A percentile compares a stretch with the other conserved stretches of the same genome.
Conservation (phyloP, 2,113 vertebrate genomes). For the Pongo pygmaeus region DNA sequence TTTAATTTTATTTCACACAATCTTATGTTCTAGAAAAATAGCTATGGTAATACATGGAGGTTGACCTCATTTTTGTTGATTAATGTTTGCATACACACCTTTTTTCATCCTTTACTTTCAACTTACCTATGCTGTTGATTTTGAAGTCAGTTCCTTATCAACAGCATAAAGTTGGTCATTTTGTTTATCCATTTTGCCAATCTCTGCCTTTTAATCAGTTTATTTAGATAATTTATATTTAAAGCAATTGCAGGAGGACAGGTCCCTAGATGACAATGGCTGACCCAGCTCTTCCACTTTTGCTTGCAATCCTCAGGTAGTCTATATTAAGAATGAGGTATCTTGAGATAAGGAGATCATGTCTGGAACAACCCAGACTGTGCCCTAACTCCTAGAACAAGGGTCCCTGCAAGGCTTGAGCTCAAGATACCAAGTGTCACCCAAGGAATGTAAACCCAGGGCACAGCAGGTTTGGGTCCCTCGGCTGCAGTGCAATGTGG, state of each 20-base stretch:
- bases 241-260: not conserved
- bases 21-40: not conserved
- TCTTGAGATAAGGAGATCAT: not conserved
- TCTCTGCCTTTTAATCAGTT: not conserved
- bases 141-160: not conserved
- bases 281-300: not conserved
- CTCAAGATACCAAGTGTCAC: not conserved
- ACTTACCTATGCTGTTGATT: not conserved
- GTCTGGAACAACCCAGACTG: not conserved
- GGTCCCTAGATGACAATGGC: not conserved
- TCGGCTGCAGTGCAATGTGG: not conserved
- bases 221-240: not conserved
- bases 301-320: not conserved
- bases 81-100: not conserved
- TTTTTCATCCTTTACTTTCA: not conserved
- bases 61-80: not conserved
- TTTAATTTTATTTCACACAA: not conserved
- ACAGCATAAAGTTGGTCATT: not conserved
- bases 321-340: not conserved
- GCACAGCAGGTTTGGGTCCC: not conserved
- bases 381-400: not conserved
- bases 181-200: not conserved
- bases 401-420: not conserved
- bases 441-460: not conserved
- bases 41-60: not conserved